phyloP scores from a whole-genome alignment of 2,888 invertebrate genomes.

The Beris chalybata region DNA sequence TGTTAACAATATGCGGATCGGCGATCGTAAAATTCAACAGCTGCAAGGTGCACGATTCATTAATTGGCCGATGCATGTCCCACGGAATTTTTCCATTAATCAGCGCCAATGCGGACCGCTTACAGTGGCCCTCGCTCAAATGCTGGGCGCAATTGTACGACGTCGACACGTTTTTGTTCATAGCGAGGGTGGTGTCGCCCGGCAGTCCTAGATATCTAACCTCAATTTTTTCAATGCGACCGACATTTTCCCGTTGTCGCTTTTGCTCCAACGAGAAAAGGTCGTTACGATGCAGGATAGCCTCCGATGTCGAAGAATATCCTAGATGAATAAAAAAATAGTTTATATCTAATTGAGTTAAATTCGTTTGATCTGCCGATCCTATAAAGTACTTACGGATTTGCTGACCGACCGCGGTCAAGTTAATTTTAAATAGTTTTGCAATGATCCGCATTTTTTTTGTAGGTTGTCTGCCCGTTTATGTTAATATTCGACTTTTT shows the following conservation, averaged over 20 bases:
- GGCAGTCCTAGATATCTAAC: conserved; percentile 77
- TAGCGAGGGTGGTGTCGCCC: conserved; percentile 73
- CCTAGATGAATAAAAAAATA: conserved; percentile 48
- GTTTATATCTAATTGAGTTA: no score
- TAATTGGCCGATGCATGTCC: conserved; percentile 91
- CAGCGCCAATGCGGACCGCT: conserved; percentile 76
- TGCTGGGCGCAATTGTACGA: conserved; percentile 91
- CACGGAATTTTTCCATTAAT: conserved; percentile 77
- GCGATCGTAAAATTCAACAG: conserved; percentile 59
- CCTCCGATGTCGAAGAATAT: conserved; percentile 59
- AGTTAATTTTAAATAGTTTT: neutral
- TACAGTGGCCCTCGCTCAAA: conserved; percentile 70
- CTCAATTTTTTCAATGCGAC: conserved; percentile 89
- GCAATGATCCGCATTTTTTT: neutral
- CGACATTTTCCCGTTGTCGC: conserved; percentile 72
- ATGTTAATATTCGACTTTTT: neutral
- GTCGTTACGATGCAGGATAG: conserved; percentile 63
- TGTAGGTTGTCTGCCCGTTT: neutral
- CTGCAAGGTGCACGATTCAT: conserved; percentile 63
- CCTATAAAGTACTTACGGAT: conserved; percentile 8
- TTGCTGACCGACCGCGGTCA: conserved; percentile 1
- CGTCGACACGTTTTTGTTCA: conserved; percentile 92
- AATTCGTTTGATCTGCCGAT: neutral
- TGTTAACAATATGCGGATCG: conserved; percentile 54
- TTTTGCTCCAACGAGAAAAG: conserved; percentile 78